Conservation (phyloP, 2,888 invertebrate genomes). For the Epinotia ramella region DNA sequence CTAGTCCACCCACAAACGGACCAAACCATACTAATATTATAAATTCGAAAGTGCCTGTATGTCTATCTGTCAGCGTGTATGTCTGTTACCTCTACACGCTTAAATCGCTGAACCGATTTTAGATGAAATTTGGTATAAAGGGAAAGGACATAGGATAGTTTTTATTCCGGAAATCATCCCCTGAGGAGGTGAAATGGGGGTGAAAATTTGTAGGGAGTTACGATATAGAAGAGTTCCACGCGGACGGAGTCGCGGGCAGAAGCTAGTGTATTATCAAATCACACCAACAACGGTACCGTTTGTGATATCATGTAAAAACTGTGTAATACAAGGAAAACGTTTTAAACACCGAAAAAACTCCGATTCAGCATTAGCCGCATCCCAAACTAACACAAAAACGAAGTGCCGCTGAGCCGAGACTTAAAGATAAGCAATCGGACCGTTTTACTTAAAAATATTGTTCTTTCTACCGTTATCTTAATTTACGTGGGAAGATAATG, state of each 20-base stretch:
- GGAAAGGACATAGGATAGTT: too few species aligned
- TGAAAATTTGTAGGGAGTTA: too few species aligned
- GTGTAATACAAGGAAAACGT: background rate
- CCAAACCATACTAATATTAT: too few species aligned
- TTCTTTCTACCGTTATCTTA: constrained; percentile 50
- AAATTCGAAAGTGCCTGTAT: too few species aligned
- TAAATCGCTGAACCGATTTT: too few species aligned
- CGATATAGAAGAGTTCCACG: too few species aligned
- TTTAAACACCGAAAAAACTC: background rate
- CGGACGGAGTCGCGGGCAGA: too few species aligned
- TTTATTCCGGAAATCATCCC: too few species aligned
- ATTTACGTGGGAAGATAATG: constrained; percentile 53
- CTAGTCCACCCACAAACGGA: background rate
- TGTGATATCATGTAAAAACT: background rate
- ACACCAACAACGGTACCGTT: background rate
- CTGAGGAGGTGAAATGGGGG: too few species aligned
- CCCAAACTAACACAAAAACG: constrained; percentile 11
- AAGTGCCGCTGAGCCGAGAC: constrained; percentile 43
- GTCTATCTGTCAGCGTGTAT: too few species aligned
- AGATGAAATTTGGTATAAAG: too few species aligned
- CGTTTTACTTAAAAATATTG: constrained; percentile 48
- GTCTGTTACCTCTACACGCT: too few species aligned
- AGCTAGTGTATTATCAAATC: background rate
- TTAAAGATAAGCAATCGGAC: constrained; percentile 48
- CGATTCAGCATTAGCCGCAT: constrained; percentile 3